Evolutionary conservation across 2,888 invertebrate species (phyloP).

Genomic region (Sphinx pinastri): DNA sequence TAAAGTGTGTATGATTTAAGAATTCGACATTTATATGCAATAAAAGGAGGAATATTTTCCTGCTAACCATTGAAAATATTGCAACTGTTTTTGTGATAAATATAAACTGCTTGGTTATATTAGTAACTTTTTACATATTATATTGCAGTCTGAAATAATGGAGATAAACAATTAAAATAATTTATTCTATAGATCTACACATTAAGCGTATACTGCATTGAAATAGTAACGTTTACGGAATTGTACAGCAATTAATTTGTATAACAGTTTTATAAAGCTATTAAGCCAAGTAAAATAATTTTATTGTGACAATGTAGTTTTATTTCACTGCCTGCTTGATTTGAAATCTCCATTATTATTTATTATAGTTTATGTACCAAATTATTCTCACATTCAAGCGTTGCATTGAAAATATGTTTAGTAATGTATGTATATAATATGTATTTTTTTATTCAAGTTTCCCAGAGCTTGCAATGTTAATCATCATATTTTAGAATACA

Average conservation of each 20-base stretch:
- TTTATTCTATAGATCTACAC: conserved; percentile 19
- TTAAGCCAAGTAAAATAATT: conserved; percentile 66
- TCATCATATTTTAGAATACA: no score
- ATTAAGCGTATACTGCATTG: conserved; percentile 44
- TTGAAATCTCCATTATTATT: no score
- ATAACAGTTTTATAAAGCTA: conserved; percentile 78
- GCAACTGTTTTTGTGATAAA: conserved; percentile 34
- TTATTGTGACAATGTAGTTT: conserved; percentile 31
- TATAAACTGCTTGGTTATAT: conserved; percentile 18
- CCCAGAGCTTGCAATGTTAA: no score
- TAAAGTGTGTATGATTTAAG: conserved; percentile 20
- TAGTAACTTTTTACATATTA: conserved; percentile 31
- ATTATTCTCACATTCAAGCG: no score
- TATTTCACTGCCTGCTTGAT: not conserved
- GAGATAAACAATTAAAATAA: conserved; percentile 13
- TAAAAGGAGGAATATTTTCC: not conserved
- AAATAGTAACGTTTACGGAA: conserved; percentile 62
- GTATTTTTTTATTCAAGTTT: no score
- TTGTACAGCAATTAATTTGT: conserved; percentile 78
- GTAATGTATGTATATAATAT: no score
- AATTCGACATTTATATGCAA: conserved; percentile 9
- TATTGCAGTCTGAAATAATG: conserved; percentile 30
- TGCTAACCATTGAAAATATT: conserved; percentile 9
- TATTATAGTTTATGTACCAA: no score
- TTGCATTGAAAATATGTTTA: no score